Conservation (phyloP, 2,113 vertebrate species). For the Osmerus mordax region DNA sequence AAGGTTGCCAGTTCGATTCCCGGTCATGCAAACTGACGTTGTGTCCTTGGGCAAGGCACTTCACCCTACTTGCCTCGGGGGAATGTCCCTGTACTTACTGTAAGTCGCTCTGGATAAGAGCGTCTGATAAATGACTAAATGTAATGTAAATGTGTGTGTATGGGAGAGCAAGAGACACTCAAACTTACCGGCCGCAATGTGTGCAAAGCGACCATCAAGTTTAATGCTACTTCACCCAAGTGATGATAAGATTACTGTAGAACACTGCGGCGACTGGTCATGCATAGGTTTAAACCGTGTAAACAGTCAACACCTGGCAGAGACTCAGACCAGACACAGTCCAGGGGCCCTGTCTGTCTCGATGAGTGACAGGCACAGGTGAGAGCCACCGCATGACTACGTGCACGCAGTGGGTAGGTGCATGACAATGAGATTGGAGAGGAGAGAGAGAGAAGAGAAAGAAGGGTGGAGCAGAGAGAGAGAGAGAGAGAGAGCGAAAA, state of each 20-base stretch:
- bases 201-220: background rate
- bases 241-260: background rate
- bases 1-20: too few relatives aligned
- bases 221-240: background rate
- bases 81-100: too few relatives aligned
- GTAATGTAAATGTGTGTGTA: too few relatives aligned
- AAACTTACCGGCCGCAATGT: too few relatives aligned
- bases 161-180: too few relatives aligned
- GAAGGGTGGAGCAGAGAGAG: background rate
- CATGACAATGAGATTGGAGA: too few relatives aligned
- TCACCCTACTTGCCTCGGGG: too few relatives aligned
- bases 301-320: background rate
- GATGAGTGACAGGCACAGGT: background rate
- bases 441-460: background rate
- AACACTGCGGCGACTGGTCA: too few relatives aligned
- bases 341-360: background rate
- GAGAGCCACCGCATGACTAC: background rate
- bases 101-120: too few relatives aligned
- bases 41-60: too few relatives aligned
- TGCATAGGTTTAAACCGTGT: background rate
- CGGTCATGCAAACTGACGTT: too few relatives aligned
- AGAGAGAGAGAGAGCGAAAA: background rate
- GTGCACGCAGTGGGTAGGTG: background rate
- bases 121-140: too few relatives aligned
- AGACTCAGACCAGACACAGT: background rate